Evolutionary conservation across 1,140 invertebrate genomes (phyloP), one percentile per base, ranked within the genome.

Genomic region (Monochamus saltuarius): DNA sequence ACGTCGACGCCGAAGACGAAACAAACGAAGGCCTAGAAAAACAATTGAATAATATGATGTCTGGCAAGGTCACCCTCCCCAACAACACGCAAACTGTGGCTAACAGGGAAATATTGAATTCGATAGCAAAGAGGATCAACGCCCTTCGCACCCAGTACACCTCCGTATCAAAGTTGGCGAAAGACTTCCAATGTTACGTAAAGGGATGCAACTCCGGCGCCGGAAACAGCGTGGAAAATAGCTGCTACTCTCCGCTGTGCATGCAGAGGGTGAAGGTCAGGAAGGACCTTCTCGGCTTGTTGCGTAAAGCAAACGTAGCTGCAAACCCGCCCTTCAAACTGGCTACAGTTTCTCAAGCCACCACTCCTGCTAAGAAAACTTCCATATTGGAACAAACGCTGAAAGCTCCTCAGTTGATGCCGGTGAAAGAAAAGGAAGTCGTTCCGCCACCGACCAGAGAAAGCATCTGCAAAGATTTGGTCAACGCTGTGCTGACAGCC

Each of bases 181-280:
- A 89, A 73, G 84, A 84, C 61, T 84, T 82, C 62, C 81, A 81
- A 59, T 91, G 89, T 73, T 91, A 91, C 66, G 85, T 85, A 0
- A 78, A 77, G 66, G 81, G 83, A 42, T 91, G 89, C 67, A 89
- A 88, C 64, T 84, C 83, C 57, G 82, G 81, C 42, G 78, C 80
- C 16, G 73, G 79, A 51, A 77, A 79, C 2, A 72, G 62, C 22
- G 54, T 83, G 10, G 76, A 78, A 13, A 82, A 83, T 1, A 86
- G 82, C 42, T 92, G 90, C 67, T 92, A 91, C 72, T 92, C 90
- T 4, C 89, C 88, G 8, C 76, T 87, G 16, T 92, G 89, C 75
- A 76, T 89, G 22, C 84, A 87, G 71, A 87, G 87, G 70, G 81
- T 80, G 8, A 80, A 83, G 61, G 75, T 90, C 0, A 83, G 89